phyloP scores from a whole-genome alignment of 2,888 invertebrate species.

The Drosophila stalkeri region DNA sequence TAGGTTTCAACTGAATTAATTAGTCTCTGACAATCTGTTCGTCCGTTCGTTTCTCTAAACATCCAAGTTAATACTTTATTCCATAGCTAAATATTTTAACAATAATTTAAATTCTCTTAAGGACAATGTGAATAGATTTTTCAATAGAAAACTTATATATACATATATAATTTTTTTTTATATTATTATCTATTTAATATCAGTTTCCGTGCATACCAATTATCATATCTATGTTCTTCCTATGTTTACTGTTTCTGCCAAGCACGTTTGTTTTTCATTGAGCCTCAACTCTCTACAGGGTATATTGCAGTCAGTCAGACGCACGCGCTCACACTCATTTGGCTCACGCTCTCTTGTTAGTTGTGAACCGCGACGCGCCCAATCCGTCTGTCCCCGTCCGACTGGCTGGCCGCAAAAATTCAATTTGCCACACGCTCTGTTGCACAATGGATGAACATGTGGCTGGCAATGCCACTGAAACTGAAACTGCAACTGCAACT shows the following conservation, averaged over 20 bases:
- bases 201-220: too few species aligned
- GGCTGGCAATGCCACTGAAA: constrained; percentile 7
- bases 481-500: constrained; percentile 8
- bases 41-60: not conserved
- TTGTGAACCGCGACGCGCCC: constrained; percentile 6
- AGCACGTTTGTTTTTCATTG: not conserved
- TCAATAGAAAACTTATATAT: too few species aligned
- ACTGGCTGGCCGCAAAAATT: constrained; percentile 50
- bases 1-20: not conserved
- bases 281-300: not conserved
- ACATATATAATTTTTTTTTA: too few species aligned
- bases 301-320: not conserved
- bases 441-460: constrained; percentile 38
- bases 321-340: not conserved
- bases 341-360: constrained; percentile 7
- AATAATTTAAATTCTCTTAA: too few species aligned
- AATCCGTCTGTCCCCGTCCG: not conserved
- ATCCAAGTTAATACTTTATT: too few species aligned
- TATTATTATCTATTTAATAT: too few species aligned
- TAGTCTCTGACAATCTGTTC: not conserved
- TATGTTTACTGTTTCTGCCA: too few species aligned
- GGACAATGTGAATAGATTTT: too few species aligned
- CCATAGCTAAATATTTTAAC: too few species aligned
- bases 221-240: too few species aligned
- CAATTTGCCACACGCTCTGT: constrained; percentile 55